Evolutionary conservation across 2,113 vertebrate genomes (phyloP), one percentile per base, ranked within the genome.

Genomic region (Scopus umbretta): DNA sequence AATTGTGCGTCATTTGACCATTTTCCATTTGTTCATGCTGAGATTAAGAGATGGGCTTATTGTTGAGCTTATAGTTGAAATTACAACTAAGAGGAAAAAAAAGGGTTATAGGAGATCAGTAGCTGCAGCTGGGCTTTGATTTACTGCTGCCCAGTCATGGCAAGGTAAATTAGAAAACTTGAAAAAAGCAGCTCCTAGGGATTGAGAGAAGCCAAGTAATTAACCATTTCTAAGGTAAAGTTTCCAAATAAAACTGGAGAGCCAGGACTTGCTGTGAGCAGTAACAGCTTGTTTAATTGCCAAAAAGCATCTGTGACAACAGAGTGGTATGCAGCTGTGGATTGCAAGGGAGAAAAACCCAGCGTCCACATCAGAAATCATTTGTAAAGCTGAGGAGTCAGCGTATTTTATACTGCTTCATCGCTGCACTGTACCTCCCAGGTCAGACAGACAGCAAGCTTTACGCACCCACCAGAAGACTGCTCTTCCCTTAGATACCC

Each of bases 1-100:
- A 98, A 80, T 27, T 96, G 94, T 98, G 96, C 94, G 91, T 98
- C 98, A 98, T 96, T 98, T 98, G 92, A 94, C 96, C 92, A 78
- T 97, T 98, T 98, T 97, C 96, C 97, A 95, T 97, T 98, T 97
- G 88, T 97, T 97, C 94, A 79, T 95, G 91, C 95, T 96, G 96
- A 98, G 96, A 98, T 98, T 97, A 97, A 95, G 95, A 63, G 92
- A 90, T 97, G 97, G 97, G 84, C 66, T 98, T 98, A 97, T 96
- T 97, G 96, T 94, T 94, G 95, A 95, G 94, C 85, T 98, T 97
- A 97, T 91, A 97, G 94, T 90, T 79, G 90, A 98, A 98, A 98
- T 98, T 96, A 96, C 91, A 98, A 65, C 92, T 91, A 96, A 97
- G 92, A 80, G 40, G 66, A 89, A 88, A 93, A 68, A 89, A 88